Evolutionary conservation across 2,888 invertebrate species (phyloP), one percentile per base, ranked within the genome.

Genomic region (Entomobrya proxima): DNA sequence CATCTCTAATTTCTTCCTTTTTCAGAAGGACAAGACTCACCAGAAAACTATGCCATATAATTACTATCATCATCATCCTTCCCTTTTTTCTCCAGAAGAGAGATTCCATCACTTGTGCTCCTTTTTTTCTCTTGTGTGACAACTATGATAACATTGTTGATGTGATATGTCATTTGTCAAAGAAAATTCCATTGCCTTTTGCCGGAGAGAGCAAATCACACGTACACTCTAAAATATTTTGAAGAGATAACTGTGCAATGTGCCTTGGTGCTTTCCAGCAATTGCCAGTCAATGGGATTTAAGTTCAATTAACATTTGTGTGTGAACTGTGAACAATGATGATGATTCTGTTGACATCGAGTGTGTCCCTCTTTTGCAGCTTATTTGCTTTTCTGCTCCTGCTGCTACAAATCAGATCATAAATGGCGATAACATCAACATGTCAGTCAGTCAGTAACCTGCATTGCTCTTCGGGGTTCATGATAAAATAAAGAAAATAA

Each of bases 81-180:
- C n/a, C n/a, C n/a, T n/a, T n/a, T n/a, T n/a, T n/a, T n/a, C n/a
- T n/a, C n/a, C n/a, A n/a, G n/a, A n/a, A n/a, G n/a, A n/a, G n/a
- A n/a, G n/a, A n/a, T n/a, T n/a, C n/a, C n/a, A n/a, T n/a, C n/a
- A n/a, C n/a, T n/a, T n/a, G n/a, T 35, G 32, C 18, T 67, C 40
- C 37, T 35, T 32, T 61, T 37, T 64, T 7, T 7, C 15, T 67
- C 13, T 58, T 58, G 30, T 58, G 67, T 72, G 47, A 72, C 72
- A 72, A 44, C 30, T 15, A 27, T 72, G 72, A 72, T 47, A 69
- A 72, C 47, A 72, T 72, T 72, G 72, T 72, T 72, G 72, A 72
- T 47, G 72, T 72, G 72, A 72, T 72, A 47, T 72, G 72, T 72
- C 72, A 72, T 72, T 72, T 72, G 72, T 72, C 72, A 72, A 72